Base-by-base conservation (phyloP, 2,888 invertebrate genomes). In the Disparrhopalites patrizii region DNA sequence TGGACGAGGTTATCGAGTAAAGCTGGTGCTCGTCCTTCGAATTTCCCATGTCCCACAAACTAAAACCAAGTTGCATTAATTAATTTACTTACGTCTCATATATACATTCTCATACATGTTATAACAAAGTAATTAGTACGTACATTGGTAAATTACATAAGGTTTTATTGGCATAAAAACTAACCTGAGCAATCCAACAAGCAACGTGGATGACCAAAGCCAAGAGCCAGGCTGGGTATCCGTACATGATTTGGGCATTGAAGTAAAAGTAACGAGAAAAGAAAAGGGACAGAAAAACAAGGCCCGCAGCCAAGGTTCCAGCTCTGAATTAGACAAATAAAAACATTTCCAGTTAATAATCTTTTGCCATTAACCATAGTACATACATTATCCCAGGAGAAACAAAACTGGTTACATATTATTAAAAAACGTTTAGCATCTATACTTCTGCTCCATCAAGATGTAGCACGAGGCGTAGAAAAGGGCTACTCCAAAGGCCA, bases 21-120 rank as follows among this genome's bases (percentile, higher is more conserved):
- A 8, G 75, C 75, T n/a, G 75, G 74, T 5, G 73, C 71, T 43
- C 75, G 60, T 23, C 73, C 73, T 70, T 76, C 76, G 62, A 76
- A 75, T 15, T 58, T 69, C n/a, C 76, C 76, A 57, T 76, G 76
- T 10, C 76, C 76, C 31, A 76, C n/a, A 55, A 76, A 76, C 73
- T 75, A 51, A 54, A 52, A 65, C 40, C 47, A 66, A 51, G 23
- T 55, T 8, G 23, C 15, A 10, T 36, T 36, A 36, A 36, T 36
- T 15, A 36, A 36, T 36, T 36, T 36, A 36, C 10, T 36, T 36
- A 36, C 10, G 10, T 36, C 15, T n/a, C n/a, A n/a, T n/a, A n/a
- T n/a, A n/a, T n/a, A n/a, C n/a, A 36, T 15, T 10, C 15, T 36
- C 36, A 36, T 36, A 15, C 20, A 23, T 8, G 36, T 15, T 36